Conservation (phyloP, 2,113 vertebrate species). For the Nycticebus coucang region DNA sequence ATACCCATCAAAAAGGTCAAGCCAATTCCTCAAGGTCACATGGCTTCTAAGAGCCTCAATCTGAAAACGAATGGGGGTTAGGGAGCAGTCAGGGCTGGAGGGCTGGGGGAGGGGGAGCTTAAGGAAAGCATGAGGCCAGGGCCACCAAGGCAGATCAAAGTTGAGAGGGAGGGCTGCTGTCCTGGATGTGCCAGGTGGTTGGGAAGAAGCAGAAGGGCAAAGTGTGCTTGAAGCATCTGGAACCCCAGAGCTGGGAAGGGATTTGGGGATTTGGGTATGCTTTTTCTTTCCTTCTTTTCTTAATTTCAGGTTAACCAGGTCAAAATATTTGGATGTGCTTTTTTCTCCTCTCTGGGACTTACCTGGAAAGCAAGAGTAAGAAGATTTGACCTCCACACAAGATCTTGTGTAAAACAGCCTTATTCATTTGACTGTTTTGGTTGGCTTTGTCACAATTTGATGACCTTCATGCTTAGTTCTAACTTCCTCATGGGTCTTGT, state of each 20-base stretch:
- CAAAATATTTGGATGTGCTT: too few relatives aligned
- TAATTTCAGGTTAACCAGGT: too few relatives aligned
- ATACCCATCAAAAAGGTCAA: neutral
- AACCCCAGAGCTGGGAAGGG: neutral
- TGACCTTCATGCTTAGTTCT: slow-evolving; percentile 54
- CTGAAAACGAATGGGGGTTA: neutral
- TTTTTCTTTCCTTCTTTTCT: neutral
- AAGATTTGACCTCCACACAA: neutral
- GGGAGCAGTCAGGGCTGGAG: neutral
- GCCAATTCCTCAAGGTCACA: neutral
- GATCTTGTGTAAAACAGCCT: neutral
- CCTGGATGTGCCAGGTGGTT: neutral
- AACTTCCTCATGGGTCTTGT: slow-evolving; percentile 40
- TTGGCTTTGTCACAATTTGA: slow-evolving; percentile 58
- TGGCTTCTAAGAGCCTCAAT: neutral
- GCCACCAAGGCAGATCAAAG: too few relatives aligned
- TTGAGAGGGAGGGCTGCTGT: too few relatives aligned
- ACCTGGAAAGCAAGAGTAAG: neutral
- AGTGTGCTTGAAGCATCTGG: neutral
- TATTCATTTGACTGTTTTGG: slow-evolving; percentile 48
- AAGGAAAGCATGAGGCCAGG: neutral
- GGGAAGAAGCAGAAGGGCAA: neutral
- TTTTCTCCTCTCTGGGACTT: neutral
- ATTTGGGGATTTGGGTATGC: neutral
- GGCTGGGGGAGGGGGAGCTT: neutral